These are phyloP conservation scores for Archips crataeganus DNA, from an alignment of 2,888 invertebrate genomes.

Conservation along the genomic window DNA sequence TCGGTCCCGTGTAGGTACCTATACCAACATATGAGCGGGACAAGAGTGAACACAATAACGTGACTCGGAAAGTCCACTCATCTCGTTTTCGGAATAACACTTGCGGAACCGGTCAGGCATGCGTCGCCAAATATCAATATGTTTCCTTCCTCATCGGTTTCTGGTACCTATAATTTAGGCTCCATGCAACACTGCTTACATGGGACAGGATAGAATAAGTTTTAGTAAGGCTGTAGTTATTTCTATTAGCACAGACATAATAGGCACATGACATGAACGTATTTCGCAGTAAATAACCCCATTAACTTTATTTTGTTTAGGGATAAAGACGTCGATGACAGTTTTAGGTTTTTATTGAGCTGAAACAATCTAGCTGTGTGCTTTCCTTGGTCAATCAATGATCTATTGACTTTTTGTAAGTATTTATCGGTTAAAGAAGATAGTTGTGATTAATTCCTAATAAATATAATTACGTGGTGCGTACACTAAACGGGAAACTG, in stretches of 20 bases:
- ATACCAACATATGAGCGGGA: slow-evolving; percentile 40
- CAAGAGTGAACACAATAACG: slow-evolving; percentile 56
- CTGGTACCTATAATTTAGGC: neutral
- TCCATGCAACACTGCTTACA: neutral
- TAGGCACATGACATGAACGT: no score
- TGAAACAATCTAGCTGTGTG: no score
- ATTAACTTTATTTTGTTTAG: no score
- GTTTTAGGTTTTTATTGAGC: no score
- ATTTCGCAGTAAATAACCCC: no score
- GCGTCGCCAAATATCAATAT: slow-evolving; percentile 79
- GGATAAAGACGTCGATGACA: no score
- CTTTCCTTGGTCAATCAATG: no score
- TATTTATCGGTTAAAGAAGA: neutral
- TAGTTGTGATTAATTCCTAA: neutral
- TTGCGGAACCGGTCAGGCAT: slow-evolving; percentile 78
- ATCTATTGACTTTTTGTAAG: no score
- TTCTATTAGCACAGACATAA: no score
- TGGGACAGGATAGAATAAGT: neutral
- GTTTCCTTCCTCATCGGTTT: slow-evolving; percentile 78
- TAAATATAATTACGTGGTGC: no score
- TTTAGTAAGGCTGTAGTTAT: no score
- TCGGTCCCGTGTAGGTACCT: slow-evolving; percentile 19
- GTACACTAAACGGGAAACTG: no score
- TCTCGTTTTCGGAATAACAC: slow-evolving; percentile 84
- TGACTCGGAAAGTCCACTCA: slow-evolving; percentile 80